Evolutionary conservation across 2,797 vertebrate genomes (phyloP).

Genomic region (Lepilemur septentrionalis): DNA sequence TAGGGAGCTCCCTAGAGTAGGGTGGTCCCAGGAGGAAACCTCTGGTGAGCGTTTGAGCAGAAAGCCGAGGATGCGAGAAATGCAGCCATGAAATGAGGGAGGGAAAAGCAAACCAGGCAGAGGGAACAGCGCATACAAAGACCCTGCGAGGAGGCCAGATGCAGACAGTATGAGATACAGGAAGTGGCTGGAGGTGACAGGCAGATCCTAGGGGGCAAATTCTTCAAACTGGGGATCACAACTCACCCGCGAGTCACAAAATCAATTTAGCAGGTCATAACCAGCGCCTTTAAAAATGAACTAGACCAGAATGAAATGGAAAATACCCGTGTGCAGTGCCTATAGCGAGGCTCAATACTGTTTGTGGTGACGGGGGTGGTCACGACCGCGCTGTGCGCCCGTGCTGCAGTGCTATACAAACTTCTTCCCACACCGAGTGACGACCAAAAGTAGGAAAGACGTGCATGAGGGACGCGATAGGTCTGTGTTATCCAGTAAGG

Average conservation of each 20-base stretch:
- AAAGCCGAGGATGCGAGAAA: not conserved
- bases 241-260: not conserved
- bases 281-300: not conserved
- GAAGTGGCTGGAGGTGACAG: not conserved
- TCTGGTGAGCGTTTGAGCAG: not conserved
- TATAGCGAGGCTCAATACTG: not conserved
- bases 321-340: not conserved
- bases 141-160: not conserved
- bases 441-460: not conserved
- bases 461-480: not conserved
- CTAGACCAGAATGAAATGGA: not conserved
- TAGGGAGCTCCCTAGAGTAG: not conserved
- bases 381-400: not conserved
- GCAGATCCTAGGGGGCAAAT: not conserved
- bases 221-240: not conserved
- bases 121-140: not conserved
- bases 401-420: not conserved
- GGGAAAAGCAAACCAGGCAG: not conserved
- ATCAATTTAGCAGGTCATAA: not conserved
- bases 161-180: not conserved
- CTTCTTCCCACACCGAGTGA: not conserved
- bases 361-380: not conserved
- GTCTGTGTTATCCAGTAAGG: not conserved
- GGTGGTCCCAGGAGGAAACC: not conserved
- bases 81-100: not conserved